A percentile compares a stretch with the other conserved stretches of the same genome.
These are phyloP conservation scores for Scaptomyza hsui DNA, from an alignment of 1,140 invertebrate genomes.

Conservation along the genomic window DNA sequence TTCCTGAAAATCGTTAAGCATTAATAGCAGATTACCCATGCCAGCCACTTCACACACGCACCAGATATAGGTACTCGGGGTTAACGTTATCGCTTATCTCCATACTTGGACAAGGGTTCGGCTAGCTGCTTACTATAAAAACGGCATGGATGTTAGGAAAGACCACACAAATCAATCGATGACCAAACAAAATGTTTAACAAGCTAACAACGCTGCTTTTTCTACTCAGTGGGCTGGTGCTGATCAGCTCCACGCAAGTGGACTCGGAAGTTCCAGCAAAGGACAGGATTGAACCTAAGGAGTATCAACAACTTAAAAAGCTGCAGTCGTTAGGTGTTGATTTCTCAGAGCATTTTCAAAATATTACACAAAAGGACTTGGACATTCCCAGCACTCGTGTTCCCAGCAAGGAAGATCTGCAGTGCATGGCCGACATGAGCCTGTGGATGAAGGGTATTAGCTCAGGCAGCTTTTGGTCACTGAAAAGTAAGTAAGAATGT, in stretches of 20 bases:
- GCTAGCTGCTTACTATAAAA: conserved; percentile 9
- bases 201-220: not conserved
- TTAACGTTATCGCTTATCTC: conserved; percentile 20
- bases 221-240: conserved; percentile 4
- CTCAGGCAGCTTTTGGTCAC: conserved; percentile 40
- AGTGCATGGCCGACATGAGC: conserved; percentile 53
- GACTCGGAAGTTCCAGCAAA: not conserved
- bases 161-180: conserved; percentile 21
- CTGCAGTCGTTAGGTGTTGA: conserved; percentile 35
- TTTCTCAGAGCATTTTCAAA: conserved; percentile 26
- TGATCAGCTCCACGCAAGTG: not conserved
- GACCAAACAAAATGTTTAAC: conserved; percentile 24
- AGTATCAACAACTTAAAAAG: conserved; percentile 35
- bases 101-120: not conserved
- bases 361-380: conserved; percentile 40
- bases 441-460: conserved; percentile 5
- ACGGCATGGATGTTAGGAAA: too few relatives aligned
- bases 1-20: conserved; percentile 6
- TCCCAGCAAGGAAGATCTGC: conserved; percentile 46
- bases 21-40: not conserved
- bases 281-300: conserved; percentile 15
- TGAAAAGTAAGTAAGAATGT: conserved; percentile 43
- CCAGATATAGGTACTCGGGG: conserved; percentile 20
- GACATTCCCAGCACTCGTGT: conserved; percentile 10
- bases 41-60: not conserved